A percentile compares a stretch with the other conserved stretches of the same genome.
Conservation (phyloP, 2,888 invertebrate genomes). For the Mycalesis mineus region DNA sequence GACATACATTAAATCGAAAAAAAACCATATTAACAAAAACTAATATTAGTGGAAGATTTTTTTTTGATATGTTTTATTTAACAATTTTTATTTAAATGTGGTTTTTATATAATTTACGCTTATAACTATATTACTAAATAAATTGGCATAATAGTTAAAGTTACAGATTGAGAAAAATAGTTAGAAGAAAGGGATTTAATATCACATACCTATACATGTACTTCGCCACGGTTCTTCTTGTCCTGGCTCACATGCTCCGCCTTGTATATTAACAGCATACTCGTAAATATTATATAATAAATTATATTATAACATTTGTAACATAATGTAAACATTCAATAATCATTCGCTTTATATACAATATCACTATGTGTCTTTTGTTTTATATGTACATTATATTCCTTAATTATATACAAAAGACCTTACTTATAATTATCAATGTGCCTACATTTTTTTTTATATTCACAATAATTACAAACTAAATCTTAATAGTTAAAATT, state of each 20-base stretch:
- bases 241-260: conserved; percentile 63
- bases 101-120: background rate
- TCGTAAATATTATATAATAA: background rate
- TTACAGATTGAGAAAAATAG: background rate
- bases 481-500: background rate
- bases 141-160: background rate
- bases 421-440: background rate
- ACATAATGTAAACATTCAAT: conserved; percentile 27
- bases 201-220: conserved; percentile 9
- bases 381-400: conserved; percentile 41
- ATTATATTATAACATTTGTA: background rate
- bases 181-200: background rate
- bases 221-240: conserved; percentile 39
- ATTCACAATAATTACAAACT: background rate
- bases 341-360: conserved; percentile 56
- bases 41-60: background rate
- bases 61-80: background rate
- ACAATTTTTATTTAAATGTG: background rate
- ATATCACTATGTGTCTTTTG: conserved; percentile 65
- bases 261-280: conserved; percentile 37
- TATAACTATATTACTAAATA: no score
- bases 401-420: conserved; percentile 39
- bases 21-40: background rate
- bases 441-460: conserved; percentile 2
- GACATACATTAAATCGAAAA: background rate